Conservation (phyloP, 2,113 vertebrate species). For the Spea bombifrons region DNA sequence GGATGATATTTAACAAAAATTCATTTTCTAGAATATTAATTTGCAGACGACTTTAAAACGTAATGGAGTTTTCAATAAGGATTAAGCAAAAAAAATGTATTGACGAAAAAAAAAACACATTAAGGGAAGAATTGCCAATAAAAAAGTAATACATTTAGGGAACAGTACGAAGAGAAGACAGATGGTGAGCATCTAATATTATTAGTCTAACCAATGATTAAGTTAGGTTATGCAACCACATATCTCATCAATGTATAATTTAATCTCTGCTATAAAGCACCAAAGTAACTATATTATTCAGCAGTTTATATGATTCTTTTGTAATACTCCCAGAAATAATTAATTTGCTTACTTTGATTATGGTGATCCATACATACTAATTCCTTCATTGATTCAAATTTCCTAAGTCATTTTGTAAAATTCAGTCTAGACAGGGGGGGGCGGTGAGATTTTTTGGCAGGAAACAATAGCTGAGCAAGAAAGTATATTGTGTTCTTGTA, state of each 20-base stretch:
- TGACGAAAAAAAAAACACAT: background rate
- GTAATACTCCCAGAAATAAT: slow-evolving; percentile 20
- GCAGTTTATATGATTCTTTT: slow-evolving; percentile 31
- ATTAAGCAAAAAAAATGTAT: background rate
- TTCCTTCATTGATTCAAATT: slow-evolving; percentile 23
- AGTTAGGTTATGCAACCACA: slow-evolving; percentile 26
- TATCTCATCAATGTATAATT: slow-evolving; percentile 23
- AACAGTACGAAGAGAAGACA: background rate
- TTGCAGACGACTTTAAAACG: background rate
- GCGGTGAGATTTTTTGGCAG: slow-evolving; percentile 17
- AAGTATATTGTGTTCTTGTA: no score
- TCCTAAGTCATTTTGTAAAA: slow-evolving; percentile 16
- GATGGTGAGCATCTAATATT: slow-evolving; percentile 10
- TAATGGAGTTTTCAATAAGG: background rate
- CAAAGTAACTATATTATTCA: slow-evolving; percentile 17
- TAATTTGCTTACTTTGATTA: slow-evolving; percentile 29
- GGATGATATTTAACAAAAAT: no score
- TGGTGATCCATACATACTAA: slow-evolving; percentile 31
- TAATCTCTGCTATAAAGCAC: slow-evolving; percentile 1
- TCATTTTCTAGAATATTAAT: no score
- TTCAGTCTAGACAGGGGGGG: background rate
- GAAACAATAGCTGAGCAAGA: background rate
- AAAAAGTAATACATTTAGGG: background rate
- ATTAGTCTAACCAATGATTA: slow-evolving; percentile 26
- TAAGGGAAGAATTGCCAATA: background rate